These are phyloP conservation scores for Palythoa grandis DNA, from an alignment of 92 coral and sea anemone species.

Conservation along the genomic window DNA sequence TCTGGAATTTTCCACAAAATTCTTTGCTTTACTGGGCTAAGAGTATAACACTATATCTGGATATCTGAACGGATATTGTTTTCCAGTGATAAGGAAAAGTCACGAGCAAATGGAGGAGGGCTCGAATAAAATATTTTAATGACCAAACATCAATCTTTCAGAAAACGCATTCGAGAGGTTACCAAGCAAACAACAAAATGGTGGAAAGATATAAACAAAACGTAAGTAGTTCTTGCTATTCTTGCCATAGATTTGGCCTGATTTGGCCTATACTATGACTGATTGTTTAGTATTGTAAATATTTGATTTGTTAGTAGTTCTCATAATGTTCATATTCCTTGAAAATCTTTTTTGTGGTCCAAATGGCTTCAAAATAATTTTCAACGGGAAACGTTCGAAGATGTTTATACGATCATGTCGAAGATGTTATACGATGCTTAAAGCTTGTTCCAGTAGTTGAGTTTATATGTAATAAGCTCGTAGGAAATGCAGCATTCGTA, in stretches of 20 bases:
- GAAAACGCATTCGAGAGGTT: background rate
- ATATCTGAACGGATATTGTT: background rate
- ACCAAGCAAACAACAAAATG: constrained; percentile 18
- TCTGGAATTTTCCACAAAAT: constrained; percentile 27
- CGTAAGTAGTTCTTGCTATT: background rate
- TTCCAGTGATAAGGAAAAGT: background rate
- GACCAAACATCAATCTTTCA: background rate
- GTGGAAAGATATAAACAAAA: background rate
- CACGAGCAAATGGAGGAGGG: background rate
- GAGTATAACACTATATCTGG: background rate
- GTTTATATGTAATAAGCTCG: too few species aligned
- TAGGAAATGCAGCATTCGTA: too few species aligned
- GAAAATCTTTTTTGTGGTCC: too few species aligned
- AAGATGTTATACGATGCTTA: too few species aligned
- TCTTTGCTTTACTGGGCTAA: background rate
- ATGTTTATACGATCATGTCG: too few species aligned
- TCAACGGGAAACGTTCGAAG: too few species aligned
- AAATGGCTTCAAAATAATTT: too few species aligned
- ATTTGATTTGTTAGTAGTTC: background rate
- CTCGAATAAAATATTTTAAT: too few species aligned
- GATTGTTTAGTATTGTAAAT: background rate
- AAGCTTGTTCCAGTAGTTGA: too few species aligned
- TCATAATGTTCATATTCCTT: too few species aligned
- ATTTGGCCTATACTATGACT: background rate
- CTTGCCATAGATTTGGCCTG: background rate